These are phyloP conservation scores for Phacellophora camtschatica DNA, from an alignment of 30 jellyfish, hydroid and myxozoan genomes.

Conservation along the genomic window DNA sequence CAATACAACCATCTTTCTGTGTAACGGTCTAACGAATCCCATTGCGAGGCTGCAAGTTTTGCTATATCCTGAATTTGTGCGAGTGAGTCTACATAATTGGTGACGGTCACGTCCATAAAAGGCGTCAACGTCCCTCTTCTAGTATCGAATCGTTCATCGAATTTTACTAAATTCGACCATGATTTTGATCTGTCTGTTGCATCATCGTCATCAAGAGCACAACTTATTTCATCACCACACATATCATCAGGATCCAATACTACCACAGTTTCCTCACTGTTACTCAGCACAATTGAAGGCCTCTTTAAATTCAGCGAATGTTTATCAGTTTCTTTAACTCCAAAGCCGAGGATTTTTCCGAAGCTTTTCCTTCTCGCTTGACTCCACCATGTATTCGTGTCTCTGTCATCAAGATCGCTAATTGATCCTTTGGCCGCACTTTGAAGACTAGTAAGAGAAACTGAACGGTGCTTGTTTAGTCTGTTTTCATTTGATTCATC, in stretches of 20 bases:
- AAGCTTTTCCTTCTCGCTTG: slow-evolving; percentile 43
- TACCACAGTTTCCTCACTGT: slow-evolving; percentile 66
- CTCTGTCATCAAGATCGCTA: slow-evolving; percentile 15
- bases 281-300: slow-evolving; percentile 70
- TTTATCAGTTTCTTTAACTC: background rate
- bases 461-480: slow-evolving; percentile 50
- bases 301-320: background rate
- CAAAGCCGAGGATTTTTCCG: slow-evolving; percentile 35
- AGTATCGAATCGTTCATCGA: background rate
- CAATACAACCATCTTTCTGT: slow-evolving; percentile 69
- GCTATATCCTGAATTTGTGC: slow-evolving; percentile 55
- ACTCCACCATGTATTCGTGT: slow-evolving; percentile 19
- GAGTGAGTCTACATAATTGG: slow-evolving; percentile 24
- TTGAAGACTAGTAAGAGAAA: slow-evolving; percentile 58
- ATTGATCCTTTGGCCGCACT: slow-evolving; percentile 54
- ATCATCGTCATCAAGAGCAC: background rate
- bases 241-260: slow-evolving; percentile 27
- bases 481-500: slow-evolving; percentile 37
- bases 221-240: background rate
- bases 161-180: background rate
- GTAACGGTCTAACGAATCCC: slow-evolving; percentile 9
- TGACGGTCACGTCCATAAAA: background rate
- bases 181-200: background rate
- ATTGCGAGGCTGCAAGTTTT: slow-evolving; percentile 57
- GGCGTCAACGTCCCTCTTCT: slow-evolving; percentile 69